phyloP scores from a whole-genome alignment of 2,113 vertebrate species.

The Oreochromis niloticus region DNA sequence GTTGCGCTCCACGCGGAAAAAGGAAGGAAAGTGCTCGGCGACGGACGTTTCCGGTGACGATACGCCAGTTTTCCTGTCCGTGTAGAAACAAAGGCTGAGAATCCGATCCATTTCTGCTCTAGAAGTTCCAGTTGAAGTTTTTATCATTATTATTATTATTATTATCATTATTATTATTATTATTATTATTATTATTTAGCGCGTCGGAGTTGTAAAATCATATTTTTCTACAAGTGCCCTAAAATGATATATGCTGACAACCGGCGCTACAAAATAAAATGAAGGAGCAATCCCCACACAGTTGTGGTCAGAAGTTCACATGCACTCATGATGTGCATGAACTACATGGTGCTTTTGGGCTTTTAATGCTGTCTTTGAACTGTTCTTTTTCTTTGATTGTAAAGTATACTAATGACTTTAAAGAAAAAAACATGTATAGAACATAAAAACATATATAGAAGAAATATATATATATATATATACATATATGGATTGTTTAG shows the following conservation, averaged over 20 bases:
- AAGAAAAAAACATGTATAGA: not conserved
- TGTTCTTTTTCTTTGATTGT: not conserved
- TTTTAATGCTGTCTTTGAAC: not conserved
- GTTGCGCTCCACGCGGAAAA: conserved; percentile 36
- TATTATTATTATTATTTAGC: too few species aligned
- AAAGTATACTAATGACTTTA: not conserved
- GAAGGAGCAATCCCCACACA: not conserved
- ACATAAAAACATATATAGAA: too few species aligned
- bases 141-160: too few species aligned
- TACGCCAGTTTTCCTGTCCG: not conserved
- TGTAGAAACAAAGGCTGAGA: conserved; percentile 7
- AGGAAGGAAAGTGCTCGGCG: not conserved
- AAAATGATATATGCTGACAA: not conserved
- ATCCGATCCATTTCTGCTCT: rapidly evolving
- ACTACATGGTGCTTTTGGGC: not conserved
- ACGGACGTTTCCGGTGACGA: conserved; percentile 49
- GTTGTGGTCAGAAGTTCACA: not conserved
- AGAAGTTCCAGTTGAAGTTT: not conserved
- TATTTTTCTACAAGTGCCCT: not conserved
- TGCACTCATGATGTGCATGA: not conserved
- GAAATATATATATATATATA: too few species aligned
- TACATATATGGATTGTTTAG: not conserved
- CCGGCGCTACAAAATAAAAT: not conserved
- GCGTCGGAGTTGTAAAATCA: not conserved
- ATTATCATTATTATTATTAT: too few species aligned